A percentile compares a stretch with the other conserved stretches of the same genome.
phyloP scores from a whole-genome alignment of 2,888 invertebrate genomes.

The Eupithecia pulchellata region DNA sequence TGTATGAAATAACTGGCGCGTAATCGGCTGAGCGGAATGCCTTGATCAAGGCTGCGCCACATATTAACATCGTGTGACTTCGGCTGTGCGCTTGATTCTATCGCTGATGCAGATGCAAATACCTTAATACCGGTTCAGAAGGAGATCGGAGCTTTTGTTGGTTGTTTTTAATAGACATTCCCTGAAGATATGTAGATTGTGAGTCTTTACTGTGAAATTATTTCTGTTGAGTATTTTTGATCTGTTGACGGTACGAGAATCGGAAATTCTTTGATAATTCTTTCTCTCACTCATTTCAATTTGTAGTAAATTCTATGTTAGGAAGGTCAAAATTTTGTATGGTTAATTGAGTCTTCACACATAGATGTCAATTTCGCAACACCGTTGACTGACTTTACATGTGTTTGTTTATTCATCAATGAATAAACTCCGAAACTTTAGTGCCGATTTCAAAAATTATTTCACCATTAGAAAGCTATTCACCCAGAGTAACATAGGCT shows the following conservation, averaged over 20 bases:
- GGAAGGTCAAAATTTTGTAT: no score
- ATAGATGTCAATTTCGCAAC: no score
- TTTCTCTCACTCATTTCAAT: no score
- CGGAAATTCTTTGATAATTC: neutral
- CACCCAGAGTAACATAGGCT: no score
- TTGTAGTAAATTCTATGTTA: no score
- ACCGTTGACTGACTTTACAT: no score
- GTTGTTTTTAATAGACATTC: constrained; percentile 12
- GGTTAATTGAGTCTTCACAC: no score
- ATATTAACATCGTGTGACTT: constrained; percentile 4
- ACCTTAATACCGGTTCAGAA: constrained; percentile 37
- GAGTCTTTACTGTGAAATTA: neutral
- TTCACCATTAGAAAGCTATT: no score
- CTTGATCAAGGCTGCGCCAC: constrained; percentile 48
- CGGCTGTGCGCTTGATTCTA: constrained; percentile 27
- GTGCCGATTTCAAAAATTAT: no score
- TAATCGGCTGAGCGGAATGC: constrained; percentile 49
- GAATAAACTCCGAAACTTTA: no score
- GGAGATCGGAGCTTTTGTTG: constrained; percentile 28
- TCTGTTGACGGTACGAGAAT: neutral
- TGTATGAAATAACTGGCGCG: constrained; percentile 15
- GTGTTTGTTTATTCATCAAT: no score
- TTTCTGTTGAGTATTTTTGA: neutral
- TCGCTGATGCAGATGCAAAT: constrained; percentile 37
- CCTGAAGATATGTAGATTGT: constrained; percentile 4